phyloP scores from a whole-genome alignment of 2,888 invertebrate species.

The Crossocerus cetratus region DNA sequence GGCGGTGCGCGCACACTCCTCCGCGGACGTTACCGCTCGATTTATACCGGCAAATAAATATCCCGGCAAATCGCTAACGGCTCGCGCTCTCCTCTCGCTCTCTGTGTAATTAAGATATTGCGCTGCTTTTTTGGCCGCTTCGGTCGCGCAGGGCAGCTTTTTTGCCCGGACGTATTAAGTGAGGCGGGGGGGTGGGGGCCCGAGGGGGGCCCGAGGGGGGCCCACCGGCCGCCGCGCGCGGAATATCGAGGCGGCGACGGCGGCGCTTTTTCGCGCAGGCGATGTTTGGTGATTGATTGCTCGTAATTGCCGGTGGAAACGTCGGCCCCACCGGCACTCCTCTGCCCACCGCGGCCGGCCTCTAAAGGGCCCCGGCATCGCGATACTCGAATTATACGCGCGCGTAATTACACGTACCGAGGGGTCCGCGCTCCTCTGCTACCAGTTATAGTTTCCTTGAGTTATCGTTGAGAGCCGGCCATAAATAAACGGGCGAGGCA shows the following conservation, averaged over 20 bases:
- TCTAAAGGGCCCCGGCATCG: conserved; percentile 14
- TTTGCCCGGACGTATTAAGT: too few relatives aligned
- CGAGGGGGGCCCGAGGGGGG: background rate
- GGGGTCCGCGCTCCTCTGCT: conserved; percentile 15
- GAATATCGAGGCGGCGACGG: conserved; percentile 2
- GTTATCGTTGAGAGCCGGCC: conserved; percentile 16
- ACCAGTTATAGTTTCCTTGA: conserved; percentile 31
- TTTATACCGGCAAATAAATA: conserved; percentile 37
- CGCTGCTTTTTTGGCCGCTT: conserved; percentile 6
- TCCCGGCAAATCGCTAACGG: conserved; percentile 17
- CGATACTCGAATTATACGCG: conserved; percentile 46
- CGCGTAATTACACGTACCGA: conserved; percentile 18
- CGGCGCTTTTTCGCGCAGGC: conserved; percentile 15
- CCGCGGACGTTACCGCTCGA: conserved; percentile 22
- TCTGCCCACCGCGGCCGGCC: background rate
- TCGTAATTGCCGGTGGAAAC: conserved; percentile 37
- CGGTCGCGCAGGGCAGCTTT: too few relatives aligned
- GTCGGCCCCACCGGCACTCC: conserved; percentile 8
- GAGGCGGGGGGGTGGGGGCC: too few relatives aligned
- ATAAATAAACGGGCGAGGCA: conserved; percentile 10
- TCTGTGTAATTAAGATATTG: conserved; percentile 44
- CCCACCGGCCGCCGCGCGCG: conserved; percentile 29
- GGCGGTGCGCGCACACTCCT: background rate
- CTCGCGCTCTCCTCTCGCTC: background rate
- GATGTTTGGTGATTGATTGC: conserved; percentile 43